phyloP scores from a whole-genome alignment of 2,888 invertebrate genomes.

The Drosophila melanosoma region DNA sequence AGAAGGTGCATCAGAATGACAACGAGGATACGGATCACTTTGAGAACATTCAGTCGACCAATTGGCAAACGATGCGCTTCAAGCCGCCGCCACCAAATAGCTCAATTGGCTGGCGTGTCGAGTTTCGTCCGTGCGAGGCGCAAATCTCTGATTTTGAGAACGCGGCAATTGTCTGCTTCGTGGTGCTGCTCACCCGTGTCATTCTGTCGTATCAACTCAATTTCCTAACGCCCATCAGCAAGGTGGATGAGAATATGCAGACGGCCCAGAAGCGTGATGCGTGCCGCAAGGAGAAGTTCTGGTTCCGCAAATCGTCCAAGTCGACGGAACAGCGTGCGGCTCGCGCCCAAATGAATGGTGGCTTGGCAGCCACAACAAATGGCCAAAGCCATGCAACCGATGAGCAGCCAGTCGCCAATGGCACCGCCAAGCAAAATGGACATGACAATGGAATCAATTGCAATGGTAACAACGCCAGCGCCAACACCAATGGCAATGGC shows the following conservation, averaged over 20 bases:
- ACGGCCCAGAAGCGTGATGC: conserved; percentile 97
- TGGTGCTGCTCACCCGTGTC: conserved; percentile 97
- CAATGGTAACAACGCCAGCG: conserved; percentile 39
- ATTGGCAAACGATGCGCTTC: conserved; percentile 99
- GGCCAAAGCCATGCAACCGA: conserved; percentile 31
- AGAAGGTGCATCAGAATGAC: conserved; percentile 97
- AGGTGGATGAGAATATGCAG: conserved; percentile 99
- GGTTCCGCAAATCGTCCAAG: conserved; percentile 94
- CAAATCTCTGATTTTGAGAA: conserved; percentile 99
- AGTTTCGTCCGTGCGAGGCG: conserved; percentile 99
- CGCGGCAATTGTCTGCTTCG: conserved; percentile 98
- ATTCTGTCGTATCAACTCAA: conserved; percentile 98
- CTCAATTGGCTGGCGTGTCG: conserved; percentile 99
- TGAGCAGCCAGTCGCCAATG: conserved; percentile 45
- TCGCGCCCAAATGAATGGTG: conserved; percentile 50
- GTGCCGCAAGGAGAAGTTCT: conserved; percentile 93
- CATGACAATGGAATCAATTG: conserved; percentile 39
- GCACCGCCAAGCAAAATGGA: conserved; percentile 56
- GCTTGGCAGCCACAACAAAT: conserved; percentile 26
- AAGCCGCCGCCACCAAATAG: conserved; percentile 99
- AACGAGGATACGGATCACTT: conserved; percentile 98
- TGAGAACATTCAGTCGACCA: conserved; percentile 99
- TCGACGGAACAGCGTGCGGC: conserved; percentile 67
- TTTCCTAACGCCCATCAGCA: conserved; percentile 98
- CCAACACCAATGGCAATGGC: conserved; percentile 48